A percentile compares a stretch with the other conserved stretches of the same genome.
These are phyloP conservation scores for Vannuccia rotundouncinata DNA, from an alignment of 2,888 invertebrate genomes.

Conservation along the genomic window DNA sequence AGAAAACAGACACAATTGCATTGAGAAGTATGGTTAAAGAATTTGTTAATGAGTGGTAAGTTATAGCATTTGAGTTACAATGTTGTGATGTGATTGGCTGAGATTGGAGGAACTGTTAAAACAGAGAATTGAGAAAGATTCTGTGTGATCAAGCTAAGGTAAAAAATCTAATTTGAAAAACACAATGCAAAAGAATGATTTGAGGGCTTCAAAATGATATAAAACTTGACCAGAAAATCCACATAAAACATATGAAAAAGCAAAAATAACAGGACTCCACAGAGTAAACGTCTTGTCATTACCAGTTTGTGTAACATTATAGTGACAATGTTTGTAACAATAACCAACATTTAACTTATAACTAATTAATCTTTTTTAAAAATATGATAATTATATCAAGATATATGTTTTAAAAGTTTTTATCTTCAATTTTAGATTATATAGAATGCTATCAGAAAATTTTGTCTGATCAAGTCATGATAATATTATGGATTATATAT, in stretches of 20 bases:
- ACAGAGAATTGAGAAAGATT: neutral
- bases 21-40: neutral
- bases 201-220: conserved; percentile 10
- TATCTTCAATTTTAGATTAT: too few relatives aligned
- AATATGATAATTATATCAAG: too few relatives aligned
- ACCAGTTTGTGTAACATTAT: too few relatives aligned
- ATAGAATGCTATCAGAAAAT: too few relatives aligned
- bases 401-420: too few relatives aligned
- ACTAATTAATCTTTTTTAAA: too few relatives aligned
- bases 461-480: too few relatives aligned
- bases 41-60: neutral
- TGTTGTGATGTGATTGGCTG: too few relatives aligned
- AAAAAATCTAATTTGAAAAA: conserved; percentile 15
- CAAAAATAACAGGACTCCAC: conserved; percentile 16
- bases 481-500: too few relatives aligned
- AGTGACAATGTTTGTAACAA: too few relatives aligned
- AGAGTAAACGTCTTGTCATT: neutral
- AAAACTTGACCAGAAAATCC: neutral
- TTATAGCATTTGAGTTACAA: conserved; percentile 4
- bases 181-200: conserved; percentile 10
- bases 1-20: neutral
- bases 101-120: neutral
- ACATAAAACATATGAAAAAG: neutral
- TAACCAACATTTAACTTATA: too few relatives aligned
- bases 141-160: neutral